Base-by-base conservation (phyloP, 2,113 vertebrate genomes). In the Nymphicus hollandicus region DNA sequence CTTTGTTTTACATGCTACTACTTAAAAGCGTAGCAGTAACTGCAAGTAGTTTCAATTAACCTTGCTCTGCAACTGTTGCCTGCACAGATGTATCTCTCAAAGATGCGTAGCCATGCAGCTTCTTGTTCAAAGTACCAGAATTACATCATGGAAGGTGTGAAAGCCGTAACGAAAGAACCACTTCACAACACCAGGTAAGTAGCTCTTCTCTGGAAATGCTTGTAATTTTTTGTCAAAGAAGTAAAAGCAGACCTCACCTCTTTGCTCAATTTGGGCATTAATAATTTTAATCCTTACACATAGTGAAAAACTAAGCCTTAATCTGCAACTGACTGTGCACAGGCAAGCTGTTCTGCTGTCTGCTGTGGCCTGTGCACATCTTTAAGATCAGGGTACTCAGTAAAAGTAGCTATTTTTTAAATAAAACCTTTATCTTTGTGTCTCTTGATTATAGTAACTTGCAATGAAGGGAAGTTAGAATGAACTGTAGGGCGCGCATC, bases 61-160 rank as follows among this genome's bases (percentile, higher is more conserved):
- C 29, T 27, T 22, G 39, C 53, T 39, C 2, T 83, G 66, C 56
- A 6, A 11, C 8, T 85, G 50, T 56, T 96, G 33, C 35, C 95
- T 94, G 69, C 87, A 53, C 96, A 99, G 99, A 98, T 99, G 93
- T 96, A 96, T 61, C 98, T 99, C 16, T 98, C 99, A 83, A 99
- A 99, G 96, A 99, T 99, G 98, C 98, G 99, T 71, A 97, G 96
- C 80, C 99, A 99, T 29, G 99, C 98, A 5, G 98, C 98, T 66
- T 87, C 97, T 37, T 99, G 99, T 97, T 97, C 98, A 58, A 99
- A 99, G 93, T 99, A 99, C 97, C 99, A 99, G 97, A 99, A 97
- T 39, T 99, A 99, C 68, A 98, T 99, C 73, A 99, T 99, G 97
- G 99, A 99, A 92, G 99, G 99, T 3, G 98, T 99, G 87, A 99